Percentiles rank a stretch among this genome's conserved stretches.
Evolutionary conservation across 2,797 vertebrate genomes (phyloP).

Genomic region (Pangasius macronema): DNA sequence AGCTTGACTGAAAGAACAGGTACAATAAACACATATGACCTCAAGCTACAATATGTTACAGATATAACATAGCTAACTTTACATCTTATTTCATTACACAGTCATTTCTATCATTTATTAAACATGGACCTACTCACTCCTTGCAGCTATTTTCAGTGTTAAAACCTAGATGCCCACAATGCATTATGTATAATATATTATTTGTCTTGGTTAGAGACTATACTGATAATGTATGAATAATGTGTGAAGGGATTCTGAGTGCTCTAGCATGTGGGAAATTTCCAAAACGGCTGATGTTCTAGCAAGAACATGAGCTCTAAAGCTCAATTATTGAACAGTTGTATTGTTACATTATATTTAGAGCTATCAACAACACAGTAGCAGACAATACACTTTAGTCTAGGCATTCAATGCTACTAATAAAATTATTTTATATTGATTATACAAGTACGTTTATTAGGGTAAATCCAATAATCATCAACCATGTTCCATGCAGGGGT

Average conservation of each 20-base stretch:
- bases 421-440: not conserved
- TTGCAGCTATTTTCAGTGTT: not conserved
- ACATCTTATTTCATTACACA: slow-evolving; percentile 16
- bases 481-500: not conserved
- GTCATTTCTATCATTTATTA: slow-evolving; percentile 5
- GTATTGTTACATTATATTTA: not conserved
- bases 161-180: not conserved
- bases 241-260: not conserved
- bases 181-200: not conserved
- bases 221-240: not conserved
- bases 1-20: not conserved
- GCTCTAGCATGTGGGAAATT: not conserved
- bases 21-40: slow-evolving; percentile 5
- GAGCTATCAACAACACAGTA: no score
- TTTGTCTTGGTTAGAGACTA: not conserved
- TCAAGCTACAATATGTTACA: not conserved
- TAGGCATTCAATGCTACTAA: not conserved
- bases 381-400: not conserved
- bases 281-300: no score
- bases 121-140: not conserved
- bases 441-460: not conserved
- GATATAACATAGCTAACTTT: not conserved
- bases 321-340: not conserved
- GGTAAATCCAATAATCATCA: not conserved
- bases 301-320: not conserved